Conservation (phyloP, 1,140 invertebrate species). For the Galleria mellonella region DNA sequence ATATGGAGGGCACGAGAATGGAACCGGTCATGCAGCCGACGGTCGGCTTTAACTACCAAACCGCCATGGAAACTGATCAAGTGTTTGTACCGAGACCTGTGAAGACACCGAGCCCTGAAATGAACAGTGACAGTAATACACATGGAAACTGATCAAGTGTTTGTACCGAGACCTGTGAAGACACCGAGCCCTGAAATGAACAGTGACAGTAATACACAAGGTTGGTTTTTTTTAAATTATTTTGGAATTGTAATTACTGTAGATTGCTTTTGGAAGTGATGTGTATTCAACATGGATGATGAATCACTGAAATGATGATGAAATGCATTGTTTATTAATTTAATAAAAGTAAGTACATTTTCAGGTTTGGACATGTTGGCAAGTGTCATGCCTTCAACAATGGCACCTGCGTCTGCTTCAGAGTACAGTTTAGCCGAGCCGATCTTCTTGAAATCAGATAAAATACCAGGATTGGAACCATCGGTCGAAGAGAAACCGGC, state of each 20-base stretch:
- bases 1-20: conserved; percentile 77
- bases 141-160: conserved; percentile 32
- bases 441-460: conserved; percentile 33
- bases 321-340: too few species aligned
- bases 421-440: conserved; percentile 67
- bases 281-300: too few species aligned
- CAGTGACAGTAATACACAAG: conserved; percentile 34
- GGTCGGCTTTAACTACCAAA: conserved; percentile 9
- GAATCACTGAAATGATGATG: too few species aligned
- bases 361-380: conserved; percentile 77
- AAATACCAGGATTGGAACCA: conserved; percentile 48
- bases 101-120: conserved; percentile 50
- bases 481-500: conserved; percentile 45
- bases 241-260: neutral
- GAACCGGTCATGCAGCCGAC: conserved; percentile 3
- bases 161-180: conserved; percentile 19
- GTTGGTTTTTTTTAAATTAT: conserved; percentile 16
- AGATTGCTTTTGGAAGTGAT: too few species aligned
- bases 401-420: conserved; percentile 75
- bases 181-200: conserved; percentile 46
- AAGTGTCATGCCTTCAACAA: conserved; percentile 77
- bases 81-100: conserved; percentile 14
- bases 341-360: neutral
- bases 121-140: conserved; percentile 33
- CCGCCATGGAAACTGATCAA: conserved; percentile 29